phyloP scores from a whole-genome alignment of 2,888 invertebrate genomes.

The Ditula angustiorana region DNA sequence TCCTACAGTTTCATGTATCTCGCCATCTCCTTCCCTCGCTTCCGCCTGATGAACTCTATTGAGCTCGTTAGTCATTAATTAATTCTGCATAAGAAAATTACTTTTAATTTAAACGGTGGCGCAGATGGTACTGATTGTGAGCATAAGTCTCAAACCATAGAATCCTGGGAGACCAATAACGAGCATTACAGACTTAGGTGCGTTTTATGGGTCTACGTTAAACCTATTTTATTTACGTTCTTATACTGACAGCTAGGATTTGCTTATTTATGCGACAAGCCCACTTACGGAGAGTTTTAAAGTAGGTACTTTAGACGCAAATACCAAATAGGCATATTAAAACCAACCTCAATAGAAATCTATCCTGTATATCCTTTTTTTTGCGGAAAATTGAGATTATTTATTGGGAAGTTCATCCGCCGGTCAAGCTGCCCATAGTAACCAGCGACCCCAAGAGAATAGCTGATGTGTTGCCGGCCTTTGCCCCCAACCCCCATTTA shows the following conservation, averaged over 20 bases:
- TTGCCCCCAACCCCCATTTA: too few relatives aligned
- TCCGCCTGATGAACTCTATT: constrained; percentile 85
- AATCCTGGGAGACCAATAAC: constrained; percentile 31
- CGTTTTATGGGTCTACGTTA: constrained; percentile 23
- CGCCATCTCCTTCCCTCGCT: constrained; percentile 63
- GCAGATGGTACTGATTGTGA: constrained; percentile 71
- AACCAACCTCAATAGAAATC: too few relatives aligned
- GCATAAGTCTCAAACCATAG: constrained; percentile 32
- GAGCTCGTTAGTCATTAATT: constrained; percentile 86
- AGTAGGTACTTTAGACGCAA: too few relatives aligned
- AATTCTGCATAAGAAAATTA: constrained; percentile 86
- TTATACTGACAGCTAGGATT: constrained; percentile 23
- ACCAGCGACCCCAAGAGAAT: too few relatives aligned
- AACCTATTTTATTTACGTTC: constrained; percentile 5
- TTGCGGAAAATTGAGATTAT: too few relatives aligned
- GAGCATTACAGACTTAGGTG: constrained; percentile 19
- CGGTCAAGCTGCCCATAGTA: too few relatives aligned
- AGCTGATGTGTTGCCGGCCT: too few relatives aligned
- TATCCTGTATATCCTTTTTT: too few relatives aligned
- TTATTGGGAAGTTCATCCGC: too few relatives aligned
- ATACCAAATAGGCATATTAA: too few relatives aligned
- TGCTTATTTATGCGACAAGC: constrained; percentile 19
- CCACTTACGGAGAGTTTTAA: too few relatives aligned
- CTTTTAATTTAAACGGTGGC: constrained; percentile 82
- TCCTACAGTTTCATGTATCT: constrained; percentile 45